phyloP scores from a whole-genome alignment of 2,113 vertebrate species.

The Macaca nemestrina region DNA sequence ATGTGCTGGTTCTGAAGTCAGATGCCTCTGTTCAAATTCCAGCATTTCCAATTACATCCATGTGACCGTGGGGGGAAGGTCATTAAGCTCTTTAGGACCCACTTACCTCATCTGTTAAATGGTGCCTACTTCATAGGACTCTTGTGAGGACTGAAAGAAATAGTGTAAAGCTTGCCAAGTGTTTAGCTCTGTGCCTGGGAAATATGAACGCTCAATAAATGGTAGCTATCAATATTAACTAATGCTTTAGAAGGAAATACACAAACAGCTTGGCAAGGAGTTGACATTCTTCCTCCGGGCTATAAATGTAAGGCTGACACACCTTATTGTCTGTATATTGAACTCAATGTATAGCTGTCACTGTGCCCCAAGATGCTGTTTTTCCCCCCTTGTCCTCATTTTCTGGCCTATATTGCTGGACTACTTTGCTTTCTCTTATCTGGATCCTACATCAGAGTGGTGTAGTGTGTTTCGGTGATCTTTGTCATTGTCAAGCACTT shows the following conservation, averaged over 20 bases:
- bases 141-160: constrained; percentile 12
- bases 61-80: background rate
- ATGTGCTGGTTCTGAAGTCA: background rate
- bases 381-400: background rate
- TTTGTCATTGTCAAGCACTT: background rate
- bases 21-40: background rate
- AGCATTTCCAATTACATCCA: background rate
- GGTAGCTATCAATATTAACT: background rate
- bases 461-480: background rate
- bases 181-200: background rate
- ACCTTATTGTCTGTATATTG: background rate
- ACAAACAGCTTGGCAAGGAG: background rate
- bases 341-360: background rate
- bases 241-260: background rate
- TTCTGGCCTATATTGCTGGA: background rate
- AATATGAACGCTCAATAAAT: background rate
- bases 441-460: background rate
- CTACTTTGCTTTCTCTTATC: background rate
- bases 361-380: background rate
- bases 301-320: background rate
- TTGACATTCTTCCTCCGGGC: background rate
- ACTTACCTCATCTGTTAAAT: background rate
- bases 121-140: background rate
- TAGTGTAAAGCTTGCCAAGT: background rate
- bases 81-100: background rate